These are phyloP conservation scores for Leptopilina drosophilae DNA, from an alignment of 2,888 invertebrate genomes.

Conservation along the genomic window DNA sequence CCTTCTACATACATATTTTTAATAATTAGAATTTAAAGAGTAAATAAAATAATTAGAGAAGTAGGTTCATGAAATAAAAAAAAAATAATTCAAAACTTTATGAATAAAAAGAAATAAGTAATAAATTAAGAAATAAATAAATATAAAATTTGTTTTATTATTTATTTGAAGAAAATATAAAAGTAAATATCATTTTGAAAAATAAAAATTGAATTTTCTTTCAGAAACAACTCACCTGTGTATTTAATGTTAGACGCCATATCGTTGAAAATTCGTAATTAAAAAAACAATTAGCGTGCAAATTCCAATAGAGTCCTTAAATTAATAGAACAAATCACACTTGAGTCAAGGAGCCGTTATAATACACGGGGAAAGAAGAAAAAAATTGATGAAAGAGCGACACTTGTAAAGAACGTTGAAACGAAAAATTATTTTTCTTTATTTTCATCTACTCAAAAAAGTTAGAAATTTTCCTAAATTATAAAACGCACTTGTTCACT, in stretches of 20 bases:
- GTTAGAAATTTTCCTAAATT: too few relatives aligned
- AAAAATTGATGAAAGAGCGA: not conserved
- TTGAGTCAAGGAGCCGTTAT: not conserved
- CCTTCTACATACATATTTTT: too few relatives aligned
- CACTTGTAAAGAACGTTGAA: not conserved
- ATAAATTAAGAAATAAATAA: too few relatives aligned
- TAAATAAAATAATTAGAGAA: too few relatives aligned
- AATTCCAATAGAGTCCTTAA: constrained; percentile 1
- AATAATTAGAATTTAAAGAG: too few relatives aligned
- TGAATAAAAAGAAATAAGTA: too few relatives aligned
- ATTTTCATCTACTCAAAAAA: too few relatives aligned
- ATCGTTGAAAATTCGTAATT: constrained; percentile 12
- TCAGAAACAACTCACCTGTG: constrained; percentile 4
- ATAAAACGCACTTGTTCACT: too few relatives aligned
- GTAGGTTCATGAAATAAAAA: too few relatives aligned
- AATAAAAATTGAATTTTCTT: not conserved
- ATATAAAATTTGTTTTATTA: too few relatives aligned
- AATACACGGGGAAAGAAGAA: not conserved
- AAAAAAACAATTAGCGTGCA: not conserved
- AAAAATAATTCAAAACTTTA: too few relatives aligned
- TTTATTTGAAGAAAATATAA: too few relatives aligned
- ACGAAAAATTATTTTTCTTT: not conserved
- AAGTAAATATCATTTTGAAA: not conserved
- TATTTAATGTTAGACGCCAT: constrained; percentile 36
- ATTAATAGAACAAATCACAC: not conserved